Conservation (phyloP, 1,140 invertebrate genomes). For the Leptopilina boulardi region DNA sequence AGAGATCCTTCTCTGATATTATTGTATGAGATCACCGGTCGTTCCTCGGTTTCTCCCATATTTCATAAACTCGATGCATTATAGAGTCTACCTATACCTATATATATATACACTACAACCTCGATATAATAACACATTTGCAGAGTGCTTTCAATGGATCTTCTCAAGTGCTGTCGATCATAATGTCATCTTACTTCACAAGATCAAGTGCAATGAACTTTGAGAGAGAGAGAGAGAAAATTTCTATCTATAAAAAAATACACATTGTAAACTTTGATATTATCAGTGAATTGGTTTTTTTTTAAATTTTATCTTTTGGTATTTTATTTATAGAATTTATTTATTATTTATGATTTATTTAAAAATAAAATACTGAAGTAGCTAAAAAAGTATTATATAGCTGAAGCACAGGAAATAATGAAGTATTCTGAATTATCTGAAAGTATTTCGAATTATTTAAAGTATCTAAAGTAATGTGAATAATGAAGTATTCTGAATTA, state of each 20-base stretch:
- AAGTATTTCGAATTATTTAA: too few relatives aligned
- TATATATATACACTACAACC: neutral
- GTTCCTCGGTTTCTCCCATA: constrained; percentile 51
- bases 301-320: too few relatives aligned
- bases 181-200: constrained; percentile 14
- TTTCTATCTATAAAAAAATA: neutral
- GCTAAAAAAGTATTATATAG: too few relatives aligned
- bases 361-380: too few relatives aligned
- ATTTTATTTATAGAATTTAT: too few relatives aligned
- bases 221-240: neutral
- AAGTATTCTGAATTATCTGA: too few relatives aligned
- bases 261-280: neutral
- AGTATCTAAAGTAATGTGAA: too few relatives aligned
- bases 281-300: neutral
- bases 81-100: constrained; percentile 39
- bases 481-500: too few relatives aligned
- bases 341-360: too few relatives aligned
- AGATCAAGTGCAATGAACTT: neutral
- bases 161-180: constrained; percentile 46
- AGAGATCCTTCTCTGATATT: constrained; percentile 58
- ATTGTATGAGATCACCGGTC: constrained; percentile 61
- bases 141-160: constrained; percentile 59
- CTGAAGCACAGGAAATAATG: too few relatives aligned
- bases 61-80: constrained; percentile 61
- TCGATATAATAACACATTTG: constrained; percentile 63